Conservation (phyloP, 2,888 invertebrate genomes). For the Osmoderma eremita region DNA sequence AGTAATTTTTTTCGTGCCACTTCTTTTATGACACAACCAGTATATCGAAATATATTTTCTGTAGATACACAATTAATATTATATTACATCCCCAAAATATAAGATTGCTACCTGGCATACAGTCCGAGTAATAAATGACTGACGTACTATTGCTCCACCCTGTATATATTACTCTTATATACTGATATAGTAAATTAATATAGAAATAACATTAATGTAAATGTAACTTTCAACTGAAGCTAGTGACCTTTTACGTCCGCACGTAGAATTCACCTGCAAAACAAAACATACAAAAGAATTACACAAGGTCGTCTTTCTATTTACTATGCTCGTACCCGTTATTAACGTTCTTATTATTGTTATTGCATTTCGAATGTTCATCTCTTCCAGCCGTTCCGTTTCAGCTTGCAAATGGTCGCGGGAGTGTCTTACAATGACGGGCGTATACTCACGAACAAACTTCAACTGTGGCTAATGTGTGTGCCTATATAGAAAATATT, state of each 20-base stretch:
- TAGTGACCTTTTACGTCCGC: constrained; percentile 13
- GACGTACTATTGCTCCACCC: no score
- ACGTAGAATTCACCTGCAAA: neutral
- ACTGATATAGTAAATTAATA: no score
- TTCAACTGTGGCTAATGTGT: constrained; percentile 29
- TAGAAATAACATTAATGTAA: neutral
- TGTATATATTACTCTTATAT: no score
- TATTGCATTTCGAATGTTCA: constrained; percentile 31
- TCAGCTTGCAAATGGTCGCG: constrained; percentile 25
- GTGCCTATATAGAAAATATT: constrained; percentile 27
- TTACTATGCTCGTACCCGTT: constrained; percentile 23
- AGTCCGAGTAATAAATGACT: no score
- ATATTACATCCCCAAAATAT: no score
- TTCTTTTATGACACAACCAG: no score
- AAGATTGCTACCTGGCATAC: no score
- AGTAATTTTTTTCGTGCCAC: no score
- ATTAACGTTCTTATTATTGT: constrained; percentile 19
- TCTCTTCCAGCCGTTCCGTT: constrained; percentile 31
- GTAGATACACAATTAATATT: no score
- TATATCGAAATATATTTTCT: no score
- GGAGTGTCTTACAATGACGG: constrained; percentile 36
- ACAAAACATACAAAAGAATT: constrained; percentile 11
- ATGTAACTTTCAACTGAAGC: neutral
- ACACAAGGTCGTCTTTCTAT: constrained; percentile 20
- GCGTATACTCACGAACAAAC: constrained; percentile 33